Base-by-base conservation (phyloP, 2,888 invertebrate genomes). In the Willowsia nigromaculata region DNA sequence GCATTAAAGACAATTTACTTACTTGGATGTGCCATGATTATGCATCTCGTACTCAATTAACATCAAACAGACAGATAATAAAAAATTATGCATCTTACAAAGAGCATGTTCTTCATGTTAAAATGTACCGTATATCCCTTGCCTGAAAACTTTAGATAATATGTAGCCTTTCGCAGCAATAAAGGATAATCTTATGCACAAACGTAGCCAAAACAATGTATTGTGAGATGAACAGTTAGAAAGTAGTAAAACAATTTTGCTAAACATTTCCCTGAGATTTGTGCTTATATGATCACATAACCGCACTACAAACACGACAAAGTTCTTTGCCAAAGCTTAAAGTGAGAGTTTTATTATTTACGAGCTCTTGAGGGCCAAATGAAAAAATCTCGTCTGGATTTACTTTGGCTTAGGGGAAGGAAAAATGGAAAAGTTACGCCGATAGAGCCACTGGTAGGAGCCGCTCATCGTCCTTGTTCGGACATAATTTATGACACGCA, bases 341-440 rank as follows among this genome's bases (percentile, higher is more conserved):
- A 59, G 59, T n/a, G 30, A n/a, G 47, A 53, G n/a, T 6, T 6
- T 84, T 84, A 84, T 84, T 84, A 84, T 84, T 84, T 84, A 84
- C 84, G 84, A 84, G 71, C 56, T 84, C 84, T 84, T 84, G 84
- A 84, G 74, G 71, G 83, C 56, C 25, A 71, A 71, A 71, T 84
- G 74, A 84, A 84, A 83, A 84, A 71, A 83, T 65, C 30, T 71
- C 53, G 13, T 11, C 4, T 43, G 18, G 18, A 22, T 74, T 43
- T 47, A 37, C n/a, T 11, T 13, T n/a, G 18, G 37, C n/a, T 15
- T 1, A 71, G 37, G 56, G 62, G 27, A 83, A 40, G n/a, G 43
- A 47, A 68, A 68, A 83, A n/a, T 3, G 5, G 5, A 59, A 59
- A 59, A 59, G 59, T 59, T 9, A 30, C 4, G 6, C 18, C 11